Evolutionary conservation across 2,113 vertebrate genomes (phyloP).

Genomic region (Leptocoma aspasia): DNA sequence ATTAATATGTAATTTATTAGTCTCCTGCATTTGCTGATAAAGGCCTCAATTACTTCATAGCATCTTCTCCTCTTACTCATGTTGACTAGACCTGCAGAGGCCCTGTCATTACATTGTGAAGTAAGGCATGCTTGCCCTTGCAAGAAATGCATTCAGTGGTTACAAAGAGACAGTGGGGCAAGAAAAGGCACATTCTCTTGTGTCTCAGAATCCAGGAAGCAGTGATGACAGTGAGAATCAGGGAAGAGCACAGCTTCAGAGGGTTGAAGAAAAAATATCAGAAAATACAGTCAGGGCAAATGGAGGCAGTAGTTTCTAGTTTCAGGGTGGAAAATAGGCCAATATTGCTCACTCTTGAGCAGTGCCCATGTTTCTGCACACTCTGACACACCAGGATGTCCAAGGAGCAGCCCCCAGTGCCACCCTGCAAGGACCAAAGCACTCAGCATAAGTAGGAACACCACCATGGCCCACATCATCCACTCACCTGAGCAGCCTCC

Average conservation of each 20-base stretch:
- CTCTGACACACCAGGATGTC: not conserved
- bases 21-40: not conserved
- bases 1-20: not conserved
- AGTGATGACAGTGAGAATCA: not conserved
- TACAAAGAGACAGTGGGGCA: not conserved
- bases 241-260: not conserved
- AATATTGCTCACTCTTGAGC: not conserved
- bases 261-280: not conserved
- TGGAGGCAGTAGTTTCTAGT: not conserved
- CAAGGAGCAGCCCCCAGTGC: not conserved
- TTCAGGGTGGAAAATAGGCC: not conserved
- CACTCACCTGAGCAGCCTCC: not conserved
- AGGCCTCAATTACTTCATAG: not conserved
- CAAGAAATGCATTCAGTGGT: not conserved
- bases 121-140: not conserved
- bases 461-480: not conserved
- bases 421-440: not conserved
- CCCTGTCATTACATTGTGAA: not conserved
- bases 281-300: not conserved
- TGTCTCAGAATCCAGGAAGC: not conserved
- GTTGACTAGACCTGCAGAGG: not conserved
- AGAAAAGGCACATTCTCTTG: not conserved
- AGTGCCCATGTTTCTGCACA: not conserved
- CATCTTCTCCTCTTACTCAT: not conserved
- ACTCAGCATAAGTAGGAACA: not conserved